Base-by-base conservation (phyloP, 2,797 vertebrate genomes). In the Hemitrygon akajei region DNA sequence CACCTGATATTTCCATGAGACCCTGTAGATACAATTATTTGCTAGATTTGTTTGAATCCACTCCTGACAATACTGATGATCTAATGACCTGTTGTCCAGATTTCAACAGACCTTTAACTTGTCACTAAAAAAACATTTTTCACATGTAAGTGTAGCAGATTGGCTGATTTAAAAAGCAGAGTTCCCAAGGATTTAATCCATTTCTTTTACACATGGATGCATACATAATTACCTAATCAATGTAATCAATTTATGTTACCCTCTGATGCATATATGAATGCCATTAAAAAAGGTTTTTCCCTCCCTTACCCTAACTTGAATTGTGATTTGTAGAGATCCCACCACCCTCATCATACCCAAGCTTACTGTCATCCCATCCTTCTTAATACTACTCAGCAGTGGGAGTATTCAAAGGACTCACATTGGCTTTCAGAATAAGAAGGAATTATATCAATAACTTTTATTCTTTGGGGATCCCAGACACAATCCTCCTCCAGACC, bases 401-500 rank as follows among this genome's bases (percentile, higher is more conserved):
- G 7, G 18, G 0, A 37, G 0, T 9, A 34, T 34, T 22, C 5
- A 22, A 7, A 0, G n/a, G 3, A 22, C 30, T 1, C 3, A 86
- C 60, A 9, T 6, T 2, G 60, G n/a, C 4, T 0, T 20, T 18
- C 0, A 37, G 0, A 0, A 34, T 3, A 2, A 7, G 77, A 22
- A 0, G 0, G 3, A 34, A 77, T 16, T 1, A 30, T 1, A 0
- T 25, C 58, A 40, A 63, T 9, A 27, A 94, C 79, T 37, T 86
- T 87, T 79, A 94, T 94, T 86, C 93, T 94, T 2, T 7, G 30
- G 69, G 94, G 94, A 69, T 94, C 93, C 93, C 79, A 93, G 66
- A 94, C 87, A 40, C 94, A 94, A 73, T 94, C 94, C 25, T 94
- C 94, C 80, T 94, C 94, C 80, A 76, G 37, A 7, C 69, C 89